phyloP scores from a whole-genome alignment of 1,140 invertebrate species.

The Brachionus plicatilis region DNA sequence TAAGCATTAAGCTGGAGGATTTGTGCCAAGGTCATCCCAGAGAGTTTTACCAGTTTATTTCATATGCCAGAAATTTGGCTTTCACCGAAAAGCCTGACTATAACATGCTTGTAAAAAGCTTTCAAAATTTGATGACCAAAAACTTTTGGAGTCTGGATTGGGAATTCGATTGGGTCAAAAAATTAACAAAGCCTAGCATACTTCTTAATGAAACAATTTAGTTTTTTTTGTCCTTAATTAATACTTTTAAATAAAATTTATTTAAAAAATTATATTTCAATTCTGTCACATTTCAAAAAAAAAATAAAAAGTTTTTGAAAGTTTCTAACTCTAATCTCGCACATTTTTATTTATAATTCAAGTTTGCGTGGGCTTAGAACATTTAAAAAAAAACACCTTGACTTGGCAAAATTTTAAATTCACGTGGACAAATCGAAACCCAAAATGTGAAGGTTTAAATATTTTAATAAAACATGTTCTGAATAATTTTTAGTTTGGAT shows the following conservation, averaged over 20 bases:
- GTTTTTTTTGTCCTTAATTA: background rate
- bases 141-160: conserved; percentile 9
- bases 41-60: conserved; percentile 34
- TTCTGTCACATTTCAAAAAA: background rate
- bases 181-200: background rate
- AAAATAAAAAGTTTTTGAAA: background rate
- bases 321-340: too few species aligned
- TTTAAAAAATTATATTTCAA: background rate
- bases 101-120: background rate
- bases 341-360: too few species aligned
- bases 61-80: background rate
- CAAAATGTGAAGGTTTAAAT: too few species aligned
- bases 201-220: background rate
- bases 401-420: too few species aligned
- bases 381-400: too few species aligned
- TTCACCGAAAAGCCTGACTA: conserved; percentile 30
- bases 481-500: too few species aligned
- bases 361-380: too few species aligned
- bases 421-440: too few species aligned
- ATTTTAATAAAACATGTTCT: too few species aligned
- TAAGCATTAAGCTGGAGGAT: background rate
- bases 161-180: conserved; percentile 6
- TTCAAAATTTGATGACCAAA: background rate
- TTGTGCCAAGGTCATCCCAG: conserved; percentile 41
- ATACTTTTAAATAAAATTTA: background rate